Evolutionary conservation across 1,140 invertebrate species (phyloP).

Genomic region (Ylistrum balloti): DNA sequence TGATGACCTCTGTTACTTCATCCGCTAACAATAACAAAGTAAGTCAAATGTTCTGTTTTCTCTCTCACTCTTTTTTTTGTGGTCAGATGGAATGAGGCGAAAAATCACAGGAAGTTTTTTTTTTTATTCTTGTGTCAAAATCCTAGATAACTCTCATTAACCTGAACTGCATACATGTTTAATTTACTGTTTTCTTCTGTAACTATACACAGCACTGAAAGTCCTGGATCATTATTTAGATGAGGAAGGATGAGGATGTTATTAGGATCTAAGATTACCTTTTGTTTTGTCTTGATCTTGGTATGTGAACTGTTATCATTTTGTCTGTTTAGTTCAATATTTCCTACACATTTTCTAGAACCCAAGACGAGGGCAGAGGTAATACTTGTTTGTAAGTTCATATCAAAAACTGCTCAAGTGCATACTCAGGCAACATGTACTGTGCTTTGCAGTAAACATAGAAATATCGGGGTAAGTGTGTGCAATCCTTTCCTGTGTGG

Average conservation of each 20-base stretch:
- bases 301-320: not conserved
- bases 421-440: not conserved
- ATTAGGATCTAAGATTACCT: too few relatives aligned
- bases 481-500: conserved; percentile 4
- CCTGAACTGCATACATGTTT: too few relatives aligned
- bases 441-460: conserved; percentile 10
- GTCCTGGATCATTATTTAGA: not conserved
- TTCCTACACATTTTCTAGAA: not conserved
- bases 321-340: not conserved
- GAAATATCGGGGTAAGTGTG: not conserved
- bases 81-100: too few relatives aligned
- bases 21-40: too few relatives aligned
- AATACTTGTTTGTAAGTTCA: not conserved
- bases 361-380: not conserved
- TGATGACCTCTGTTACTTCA: too few relatives aligned
- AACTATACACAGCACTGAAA: not conserved
- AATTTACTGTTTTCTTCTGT: too few relatives aligned
- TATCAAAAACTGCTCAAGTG: not conserved
- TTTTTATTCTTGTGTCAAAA: too few relatives aligned
- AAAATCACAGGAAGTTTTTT: too few relatives aligned
- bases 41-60: too few relatives aligned
- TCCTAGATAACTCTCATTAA: too few relatives aligned
- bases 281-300: too few relatives aligned
- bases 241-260: not conserved
- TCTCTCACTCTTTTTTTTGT: too few relatives aligned